Conservation (phyloP, 2,888 invertebrate species). For the Strigamia crassipes region DNA sequence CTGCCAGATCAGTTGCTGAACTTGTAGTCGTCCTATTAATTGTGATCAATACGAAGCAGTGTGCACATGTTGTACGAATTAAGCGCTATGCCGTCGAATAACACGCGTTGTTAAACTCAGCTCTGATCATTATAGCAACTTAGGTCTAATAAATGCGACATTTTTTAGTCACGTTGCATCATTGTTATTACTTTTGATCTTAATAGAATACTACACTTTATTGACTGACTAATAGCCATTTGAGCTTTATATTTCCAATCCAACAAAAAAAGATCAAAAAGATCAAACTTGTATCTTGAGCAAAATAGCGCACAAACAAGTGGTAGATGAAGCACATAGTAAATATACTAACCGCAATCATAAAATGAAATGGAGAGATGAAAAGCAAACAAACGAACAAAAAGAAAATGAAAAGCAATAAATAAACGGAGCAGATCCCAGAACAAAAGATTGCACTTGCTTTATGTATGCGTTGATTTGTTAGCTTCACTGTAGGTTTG, state of each 20-base stretch:
- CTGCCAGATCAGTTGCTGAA: slow-evolving; percentile 18
- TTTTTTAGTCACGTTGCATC: not conserved
- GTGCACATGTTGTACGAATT: slow-evolving; percentile 12
- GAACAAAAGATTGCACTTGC: not conserved
- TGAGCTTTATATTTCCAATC: too few relatives aligned
- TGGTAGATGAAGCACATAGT: too few relatives aligned
- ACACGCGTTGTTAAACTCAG: not conserved
- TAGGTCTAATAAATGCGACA: not conserved
- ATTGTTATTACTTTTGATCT: not conserved
- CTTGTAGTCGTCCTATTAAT: slow-evolving; percentile 30
- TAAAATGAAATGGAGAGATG: not conserved
- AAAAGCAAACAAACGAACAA: not conserved
- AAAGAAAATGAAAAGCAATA: not conserved
- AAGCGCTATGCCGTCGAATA: not conserved
- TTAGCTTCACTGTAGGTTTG: not conserved
- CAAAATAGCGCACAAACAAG: too few relatives aligned
- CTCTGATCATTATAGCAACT: slow-evolving; percentile 16
- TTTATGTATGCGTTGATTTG: slow-evolving; percentile 2
- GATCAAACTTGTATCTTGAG: too few relatives aligned
- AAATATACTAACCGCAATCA: not conserved
- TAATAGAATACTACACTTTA: not conserved
- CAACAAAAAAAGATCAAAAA: too few relatives aligned
- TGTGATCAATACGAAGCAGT: slow-evolving; percentile 28
- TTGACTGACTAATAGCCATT: not conserved
- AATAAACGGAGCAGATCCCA: not conserved